phyloP scores from a whole-genome alignment of 2,888 invertebrate species.

The Ephialtes manifestator region DNA sequence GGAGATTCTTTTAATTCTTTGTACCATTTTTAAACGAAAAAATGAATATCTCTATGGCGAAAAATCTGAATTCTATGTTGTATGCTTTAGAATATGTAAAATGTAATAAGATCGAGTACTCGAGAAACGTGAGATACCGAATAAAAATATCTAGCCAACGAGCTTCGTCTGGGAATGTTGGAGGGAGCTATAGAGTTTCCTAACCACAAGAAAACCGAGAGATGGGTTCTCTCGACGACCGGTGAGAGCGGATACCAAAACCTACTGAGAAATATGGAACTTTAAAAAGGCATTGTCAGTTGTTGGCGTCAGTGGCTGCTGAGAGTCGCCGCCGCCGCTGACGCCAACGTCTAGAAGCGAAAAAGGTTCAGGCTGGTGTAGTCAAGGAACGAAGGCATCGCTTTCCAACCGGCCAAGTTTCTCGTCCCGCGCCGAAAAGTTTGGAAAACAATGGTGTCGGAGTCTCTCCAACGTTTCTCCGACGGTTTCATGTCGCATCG shows the following conservation, averaged over 20 bases:
- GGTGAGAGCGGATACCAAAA: constrained; percentile 13
- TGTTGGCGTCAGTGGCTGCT: constrained; percentile 26
- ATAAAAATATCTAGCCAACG: background rate
- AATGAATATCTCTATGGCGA: background rate
- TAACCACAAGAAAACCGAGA: constrained; percentile 12
- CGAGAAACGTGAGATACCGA: background rate
- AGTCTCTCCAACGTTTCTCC: constrained; percentile 24
- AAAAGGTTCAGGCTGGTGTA: constrained; percentile 14
- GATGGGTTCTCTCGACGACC: background rate
- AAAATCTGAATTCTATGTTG: background rate
- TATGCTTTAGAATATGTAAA: background rate
- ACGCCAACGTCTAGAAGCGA: background rate
- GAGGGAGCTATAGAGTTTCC: background rate
- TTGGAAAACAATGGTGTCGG: constrained; percentile 73
- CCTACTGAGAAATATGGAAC: constrained; percentile 70
- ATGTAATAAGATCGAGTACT: background rate
- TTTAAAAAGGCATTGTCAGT: constrained; percentile 73
- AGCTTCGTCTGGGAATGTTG: constrained; percentile 9
- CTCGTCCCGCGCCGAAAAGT: constrained; percentile 75
- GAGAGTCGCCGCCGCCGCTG: background rate
- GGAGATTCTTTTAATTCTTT: background rate
- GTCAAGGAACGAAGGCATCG: constrained; percentile 34
- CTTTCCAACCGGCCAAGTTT: constrained; percentile 67
- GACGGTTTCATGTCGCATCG: constrained; percentile 35
- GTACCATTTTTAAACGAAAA: background rate